Conservation (phyloP, 2,113 vertebrate species). For the Platichthys stellatus region DNA sequence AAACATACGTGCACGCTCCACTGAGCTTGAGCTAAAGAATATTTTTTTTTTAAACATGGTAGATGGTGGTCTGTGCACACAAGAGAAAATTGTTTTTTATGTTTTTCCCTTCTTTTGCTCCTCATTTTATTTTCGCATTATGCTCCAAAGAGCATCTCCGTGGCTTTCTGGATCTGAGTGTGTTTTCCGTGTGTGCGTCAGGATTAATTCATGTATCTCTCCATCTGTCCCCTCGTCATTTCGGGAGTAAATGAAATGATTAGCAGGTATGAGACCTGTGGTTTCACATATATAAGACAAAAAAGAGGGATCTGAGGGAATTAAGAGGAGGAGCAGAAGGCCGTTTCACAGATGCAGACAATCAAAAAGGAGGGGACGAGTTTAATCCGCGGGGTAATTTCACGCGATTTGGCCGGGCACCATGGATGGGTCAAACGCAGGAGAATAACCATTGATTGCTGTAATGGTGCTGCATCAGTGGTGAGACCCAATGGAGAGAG, state of each 20-base stretch:
- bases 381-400: conserved; percentile 92
- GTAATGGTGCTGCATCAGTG: conserved; percentile 79
- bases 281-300: conserved; percentile 72
- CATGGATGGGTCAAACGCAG: conserved; percentile 85
- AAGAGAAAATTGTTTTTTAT: conserved; percentile 83
- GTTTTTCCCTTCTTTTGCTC: not conserved
- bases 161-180: no score
- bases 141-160: conserved; percentile 56
- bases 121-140: conserved; percentile 69
- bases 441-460: conserved; percentile 88
- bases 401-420: conserved; percentile 87
- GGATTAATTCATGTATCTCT: not conserved
- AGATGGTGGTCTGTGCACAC: conserved; percentile 71
- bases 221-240: conserved; percentile 17
- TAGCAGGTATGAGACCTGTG: conserved; percentile 78
- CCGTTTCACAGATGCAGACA: conserved; percentile 73
- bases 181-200: no score
- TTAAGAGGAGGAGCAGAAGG: conserved; percentile 1
- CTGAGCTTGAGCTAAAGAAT: conserved; percentile 71
- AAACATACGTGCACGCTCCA: conserved; percentile 79
- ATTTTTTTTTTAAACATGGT: conserved; percentile 37
- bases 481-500: conserved; percentile 65
- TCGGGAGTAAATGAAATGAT: conserved; percentile 83
- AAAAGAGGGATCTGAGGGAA: conserved; percentile 18
- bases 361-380: conserved; percentile 72